Evolutionary conservation across 2,888 invertebrate genomes (phyloP).

Genomic region (Xestia c-nigrum): DNA sequence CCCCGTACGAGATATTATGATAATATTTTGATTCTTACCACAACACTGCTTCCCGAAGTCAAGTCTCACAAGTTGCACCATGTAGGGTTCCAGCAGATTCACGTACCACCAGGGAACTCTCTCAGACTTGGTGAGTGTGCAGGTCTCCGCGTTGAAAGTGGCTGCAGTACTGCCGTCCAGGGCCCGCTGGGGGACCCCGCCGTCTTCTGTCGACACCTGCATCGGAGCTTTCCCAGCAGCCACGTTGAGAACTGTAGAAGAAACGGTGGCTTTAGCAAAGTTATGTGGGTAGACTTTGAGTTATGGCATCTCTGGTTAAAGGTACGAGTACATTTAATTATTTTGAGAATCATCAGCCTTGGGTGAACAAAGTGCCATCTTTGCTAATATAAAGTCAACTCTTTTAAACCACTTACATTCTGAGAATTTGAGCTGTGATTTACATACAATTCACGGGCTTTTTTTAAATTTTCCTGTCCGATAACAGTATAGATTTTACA

Average conservation of each 20-base stretch:
- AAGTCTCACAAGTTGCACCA: slow-evolving; percentile 97
- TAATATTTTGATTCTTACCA: slow-evolving; percentile 91
- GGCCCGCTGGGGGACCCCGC: slow-evolving; percentile 97
- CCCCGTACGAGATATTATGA: background rate
- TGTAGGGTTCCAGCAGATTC: slow-evolving; percentile 97
- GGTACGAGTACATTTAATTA: background rate
- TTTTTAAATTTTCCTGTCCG: too few species aligned
- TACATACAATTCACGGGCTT: background rate
- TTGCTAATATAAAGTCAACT: background rate
- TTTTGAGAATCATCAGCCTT: background rate
- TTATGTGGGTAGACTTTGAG: background rate
- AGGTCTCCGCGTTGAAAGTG: slow-evolving; percentile 95
- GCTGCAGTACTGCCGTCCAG: slow-evolving; percentile 97
- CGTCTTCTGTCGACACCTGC: slow-evolving; percentile 96
- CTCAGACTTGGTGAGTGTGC: slow-evolving; percentile 96
- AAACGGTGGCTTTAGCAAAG: slow-evolving; percentile 12
- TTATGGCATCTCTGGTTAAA: background rate
- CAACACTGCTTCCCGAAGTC: slow-evolving; percentile 98
- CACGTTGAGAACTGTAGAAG: slow-evolving; percentile 95
- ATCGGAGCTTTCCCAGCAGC: slow-evolving; percentile 98
- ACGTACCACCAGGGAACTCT: slow-evolving; percentile 99
- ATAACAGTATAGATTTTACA: background rate
- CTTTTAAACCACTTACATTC: background rate
- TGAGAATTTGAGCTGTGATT: background rate
- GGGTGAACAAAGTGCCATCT: background rate